Conservation (phyloP, 2,113 vertebrate genomes). For the Ivindomyrus marchei region DNA sequence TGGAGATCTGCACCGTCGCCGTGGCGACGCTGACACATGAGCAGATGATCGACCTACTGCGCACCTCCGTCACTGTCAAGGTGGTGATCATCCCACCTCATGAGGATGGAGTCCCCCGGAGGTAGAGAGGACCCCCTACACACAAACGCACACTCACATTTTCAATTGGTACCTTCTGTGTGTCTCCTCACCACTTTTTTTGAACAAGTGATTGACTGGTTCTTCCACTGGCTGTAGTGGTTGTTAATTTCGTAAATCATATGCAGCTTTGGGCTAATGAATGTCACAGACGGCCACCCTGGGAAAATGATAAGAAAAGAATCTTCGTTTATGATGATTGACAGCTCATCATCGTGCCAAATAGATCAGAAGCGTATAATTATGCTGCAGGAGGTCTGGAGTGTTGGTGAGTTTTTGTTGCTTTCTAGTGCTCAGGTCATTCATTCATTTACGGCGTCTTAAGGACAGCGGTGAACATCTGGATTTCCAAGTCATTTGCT, state of each 20-base stretch:
- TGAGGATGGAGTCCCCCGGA: conserved; percentile 75
- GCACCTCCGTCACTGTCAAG: conserved; percentile 84
- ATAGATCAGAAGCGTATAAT: neutral
- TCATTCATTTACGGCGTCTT: neutral
- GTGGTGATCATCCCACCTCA: conserved; percentile 94
- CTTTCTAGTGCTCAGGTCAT: neutral
- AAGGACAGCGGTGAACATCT: neutral
- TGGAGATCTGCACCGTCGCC: conserved; percentile 94
- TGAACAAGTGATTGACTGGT: neutral
- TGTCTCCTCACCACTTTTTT: neutral
- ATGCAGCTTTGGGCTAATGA: neutral
- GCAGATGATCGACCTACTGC: conserved; percentile 93
- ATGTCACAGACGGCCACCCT: neutral
- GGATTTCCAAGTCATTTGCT: neutral
- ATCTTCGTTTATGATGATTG: neutral
- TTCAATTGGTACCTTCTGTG: neutral
- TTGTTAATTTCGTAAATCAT: neutral
- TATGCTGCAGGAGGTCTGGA: neutral
- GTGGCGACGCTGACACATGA: conserved; percentile 92
- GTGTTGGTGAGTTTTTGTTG: neutral
- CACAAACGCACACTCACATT: neutral
- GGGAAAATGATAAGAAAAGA: neutral
- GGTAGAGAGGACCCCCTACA: conserved; percentile 54
- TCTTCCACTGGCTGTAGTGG: neutral
- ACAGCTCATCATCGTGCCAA: neutral